Conservation (phyloP, 2,888 invertebrate species). For the Ypsolopha sequella region DNA sequence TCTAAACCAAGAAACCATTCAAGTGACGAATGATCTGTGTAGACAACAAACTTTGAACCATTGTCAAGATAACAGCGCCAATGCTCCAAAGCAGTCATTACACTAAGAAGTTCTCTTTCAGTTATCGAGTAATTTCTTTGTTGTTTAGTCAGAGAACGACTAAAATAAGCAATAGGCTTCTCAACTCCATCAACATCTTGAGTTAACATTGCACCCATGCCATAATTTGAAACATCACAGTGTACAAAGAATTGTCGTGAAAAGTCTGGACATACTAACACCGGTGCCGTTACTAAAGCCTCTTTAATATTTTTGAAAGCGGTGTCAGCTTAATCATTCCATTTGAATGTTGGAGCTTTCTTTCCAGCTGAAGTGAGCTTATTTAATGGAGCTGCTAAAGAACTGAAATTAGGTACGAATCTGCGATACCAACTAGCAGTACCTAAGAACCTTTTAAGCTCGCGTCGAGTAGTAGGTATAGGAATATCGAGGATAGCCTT, state of each 20-base stretch:
- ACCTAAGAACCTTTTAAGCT: constrained; percentile 11
- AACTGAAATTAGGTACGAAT: constrained; percentile 15
- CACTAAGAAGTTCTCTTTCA: too few species aligned
- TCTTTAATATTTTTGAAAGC: constrained; percentile 8
- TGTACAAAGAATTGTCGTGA: constrained; percentile 1
- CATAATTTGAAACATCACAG: background rate
- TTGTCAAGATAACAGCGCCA: too few species aligned
- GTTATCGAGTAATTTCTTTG: too few species aligned
- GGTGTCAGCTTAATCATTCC: constrained; percentile 12
- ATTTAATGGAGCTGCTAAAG: constrained; percentile 13
- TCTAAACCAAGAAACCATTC: too few species aligned
- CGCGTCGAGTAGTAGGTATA: constrained; percentile 12
- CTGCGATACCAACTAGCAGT: constrained; percentile 16
- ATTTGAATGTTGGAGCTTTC: constrained; percentile 11
- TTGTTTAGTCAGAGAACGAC: too few species aligned
- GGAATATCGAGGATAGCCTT: constrained; percentile 14
- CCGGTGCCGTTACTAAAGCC: constrained; percentile 3
- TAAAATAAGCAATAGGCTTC: too few species aligned
- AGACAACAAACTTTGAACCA: too few species aligned
- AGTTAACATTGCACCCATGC: constrained; percentile 3
- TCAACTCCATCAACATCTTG: constrained; percentile 2
- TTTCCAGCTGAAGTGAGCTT: constrained; percentile 6
- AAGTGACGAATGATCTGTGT: too few species aligned
- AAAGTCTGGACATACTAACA: constrained; percentile 4
- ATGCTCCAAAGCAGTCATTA: too few species aligned